Percentiles rank a stretch among this genome's conserved stretches.
Conservation (phyloP, 1,140 invertebrate genomes). For the Trichonephila clavipes region DNA sequence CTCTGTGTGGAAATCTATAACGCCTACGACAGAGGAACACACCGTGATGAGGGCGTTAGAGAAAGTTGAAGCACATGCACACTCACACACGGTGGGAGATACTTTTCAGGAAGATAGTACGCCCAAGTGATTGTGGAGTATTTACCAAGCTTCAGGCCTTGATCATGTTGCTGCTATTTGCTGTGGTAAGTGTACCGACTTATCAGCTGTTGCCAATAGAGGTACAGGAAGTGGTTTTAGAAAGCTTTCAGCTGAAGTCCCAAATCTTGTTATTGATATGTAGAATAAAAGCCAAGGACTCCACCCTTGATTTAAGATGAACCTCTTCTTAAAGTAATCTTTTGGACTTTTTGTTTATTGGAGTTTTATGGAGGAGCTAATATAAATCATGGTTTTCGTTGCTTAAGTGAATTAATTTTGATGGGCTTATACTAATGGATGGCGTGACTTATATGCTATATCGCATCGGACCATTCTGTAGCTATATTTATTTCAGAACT, state of each 20-base stretch:
- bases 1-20: background rate
- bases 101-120: background rate
- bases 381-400: too few relatives aligned
- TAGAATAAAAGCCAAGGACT: background rate
- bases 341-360: too few relatives aligned
- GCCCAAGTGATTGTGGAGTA: background rate
- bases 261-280: background rate
- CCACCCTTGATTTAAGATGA: background rate
- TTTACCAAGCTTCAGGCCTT: background rate
- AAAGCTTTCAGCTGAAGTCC: background rate
- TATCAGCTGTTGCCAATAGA: background rate
- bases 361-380: too few relatives aligned
- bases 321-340: too few relatives aligned
- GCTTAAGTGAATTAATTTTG: too few relatives aligned
- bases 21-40: background rate
- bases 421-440: too few relatives aligned
- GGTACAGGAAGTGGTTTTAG: constrained; percentile 10
- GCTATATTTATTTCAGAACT: too few relatives aligned
- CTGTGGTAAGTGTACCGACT: background rate
- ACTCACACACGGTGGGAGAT: background rate
- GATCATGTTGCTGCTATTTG: background rate
- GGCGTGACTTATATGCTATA: too few relatives aligned
- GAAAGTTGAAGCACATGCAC: background rate
- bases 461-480: too few relatives aligned
- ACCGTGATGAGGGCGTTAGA: background rate